phyloP scores from a whole-genome alignment of 1,140 invertebrate species.

The Asbolus verrucosus region DNA sequence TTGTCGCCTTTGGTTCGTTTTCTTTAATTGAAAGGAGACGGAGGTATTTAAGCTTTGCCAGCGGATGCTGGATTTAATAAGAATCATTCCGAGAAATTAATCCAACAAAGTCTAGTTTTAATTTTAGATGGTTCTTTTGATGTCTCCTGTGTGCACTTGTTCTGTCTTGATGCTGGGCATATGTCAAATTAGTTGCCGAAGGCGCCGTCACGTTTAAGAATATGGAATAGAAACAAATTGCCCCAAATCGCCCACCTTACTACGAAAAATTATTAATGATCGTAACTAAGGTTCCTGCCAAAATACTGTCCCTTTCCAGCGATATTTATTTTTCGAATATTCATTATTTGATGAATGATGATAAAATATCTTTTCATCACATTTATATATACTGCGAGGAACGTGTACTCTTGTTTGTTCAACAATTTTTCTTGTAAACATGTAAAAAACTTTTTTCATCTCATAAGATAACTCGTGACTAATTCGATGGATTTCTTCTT shows the following conservation, averaged over 20 bases:
- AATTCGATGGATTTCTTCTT: too few relatives aligned
- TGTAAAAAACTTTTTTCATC: too few relatives aligned
- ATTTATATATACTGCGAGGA: too few relatives aligned
- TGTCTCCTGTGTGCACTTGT: slow-evolving; percentile 49
- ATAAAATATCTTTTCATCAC: too few relatives aligned
- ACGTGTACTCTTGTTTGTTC: too few relatives aligned
- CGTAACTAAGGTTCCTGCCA: too few relatives aligned
- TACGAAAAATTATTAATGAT: too few relatives aligned
- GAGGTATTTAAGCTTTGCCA: slow-evolving; percentile 43
- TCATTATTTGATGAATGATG: too few relatives aligned
- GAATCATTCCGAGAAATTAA: slow-evolving; percentile 61
- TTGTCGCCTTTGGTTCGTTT: slow-evolving; percentile 35
- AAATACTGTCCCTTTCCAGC: too few relatives aligned
- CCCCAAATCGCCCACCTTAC: slow-evolving; percentile 14
- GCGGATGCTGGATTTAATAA: slow-evolving; percentile 58
- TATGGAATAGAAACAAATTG: slow-evolving; percentile 20
- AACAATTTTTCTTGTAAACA: too few relatives aligned
- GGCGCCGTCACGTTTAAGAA: slow-evolving; percentile 41
- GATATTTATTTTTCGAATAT: too few relatives aligned
- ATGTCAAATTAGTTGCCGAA: slow-evolving; percentile 45
- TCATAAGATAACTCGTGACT: too few relatives aligned
- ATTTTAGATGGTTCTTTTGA: slow-evolving; percentile 61
- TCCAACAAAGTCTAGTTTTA: slow-evolving; percentile 61
- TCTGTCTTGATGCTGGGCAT: slow-evolving; percentile 31
- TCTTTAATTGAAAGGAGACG: slow-evolving; percentile 46